A percentile compares a stretch with the other conserved stretches of the same genome.
phyloP scores from a whole-genome alignment of 2,797 vertebrate genomes.

The Coluber constrictor region DNA sequence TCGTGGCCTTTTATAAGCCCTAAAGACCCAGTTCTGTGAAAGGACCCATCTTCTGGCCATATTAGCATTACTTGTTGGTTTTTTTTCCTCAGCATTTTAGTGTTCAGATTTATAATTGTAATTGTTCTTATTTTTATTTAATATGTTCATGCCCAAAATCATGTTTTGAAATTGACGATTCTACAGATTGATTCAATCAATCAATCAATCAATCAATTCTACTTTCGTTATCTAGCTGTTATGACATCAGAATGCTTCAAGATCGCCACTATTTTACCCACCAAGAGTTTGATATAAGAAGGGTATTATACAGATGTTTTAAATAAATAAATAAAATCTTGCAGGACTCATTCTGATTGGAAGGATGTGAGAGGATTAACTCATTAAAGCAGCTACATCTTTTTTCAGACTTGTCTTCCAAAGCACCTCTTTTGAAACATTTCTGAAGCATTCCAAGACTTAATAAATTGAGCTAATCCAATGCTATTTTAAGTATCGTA shows the following conservation, averaged over 20 bases:
- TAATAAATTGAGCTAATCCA: background rate
- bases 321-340: background rate
- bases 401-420: background rate
- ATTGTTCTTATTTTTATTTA: background rate
- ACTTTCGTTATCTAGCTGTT: background rate
- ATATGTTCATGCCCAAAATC: background rate
- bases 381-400: background rate
- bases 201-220: background rate
- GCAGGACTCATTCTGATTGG: background rate
- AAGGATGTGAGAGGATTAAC: background rate
- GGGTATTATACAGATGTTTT: background rate
- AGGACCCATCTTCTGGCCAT: background rate
- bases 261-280: background rate
- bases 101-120: background rate
- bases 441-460: background rate
- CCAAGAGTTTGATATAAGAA: background rate
- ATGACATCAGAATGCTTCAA: background rate
- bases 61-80: background rate
- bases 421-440: background rate
- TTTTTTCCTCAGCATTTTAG: background rate
- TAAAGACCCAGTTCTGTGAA: background rate
- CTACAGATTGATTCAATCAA: background rate
- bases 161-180: background rate
- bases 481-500: background rate
- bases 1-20: background rate